Evolutionary conservation across 2,113 vertebrate species (phyloP).

Genomic region (Numida meleagris): DNA sequence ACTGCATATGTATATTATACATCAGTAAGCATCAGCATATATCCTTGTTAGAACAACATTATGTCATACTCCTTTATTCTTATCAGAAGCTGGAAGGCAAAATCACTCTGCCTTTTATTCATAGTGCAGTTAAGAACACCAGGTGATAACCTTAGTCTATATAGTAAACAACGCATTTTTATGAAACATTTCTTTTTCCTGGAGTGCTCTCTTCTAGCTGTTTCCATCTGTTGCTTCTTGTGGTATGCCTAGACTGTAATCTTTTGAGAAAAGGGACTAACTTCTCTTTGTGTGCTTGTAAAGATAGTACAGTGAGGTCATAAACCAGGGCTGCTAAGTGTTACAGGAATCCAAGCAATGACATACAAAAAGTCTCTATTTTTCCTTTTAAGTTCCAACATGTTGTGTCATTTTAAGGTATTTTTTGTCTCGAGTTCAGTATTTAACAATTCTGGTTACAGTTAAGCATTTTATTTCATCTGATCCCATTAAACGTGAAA

Average conservation of each 20-base stretch:
- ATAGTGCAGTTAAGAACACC: not conserved
- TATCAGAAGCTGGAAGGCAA: not conserved
- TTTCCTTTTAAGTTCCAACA: not conserved
- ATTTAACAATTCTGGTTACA: not conserved
- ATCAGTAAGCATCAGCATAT: not conserved
- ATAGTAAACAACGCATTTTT: not conserved
- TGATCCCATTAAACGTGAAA: not conserved
- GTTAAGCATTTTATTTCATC: not conserved
- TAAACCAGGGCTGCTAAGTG: not conserved
- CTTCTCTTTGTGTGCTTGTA: not conserved
- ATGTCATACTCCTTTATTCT: not conserved
- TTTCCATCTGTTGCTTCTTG: not conserved
- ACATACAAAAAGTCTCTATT: not conserved
- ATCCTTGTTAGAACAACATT: not conserved
- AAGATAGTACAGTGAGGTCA: not conserved
- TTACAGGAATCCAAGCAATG: not conserved
- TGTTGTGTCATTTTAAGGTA: not conserved
- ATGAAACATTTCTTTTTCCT: not conserved
- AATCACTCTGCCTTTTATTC: not conserved
- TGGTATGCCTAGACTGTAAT: not conserved
- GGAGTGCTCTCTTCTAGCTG: not conserved
- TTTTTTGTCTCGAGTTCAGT: not conserved
- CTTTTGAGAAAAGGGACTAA: not conserved
- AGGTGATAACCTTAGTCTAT: not conserved
- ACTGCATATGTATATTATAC: not conserved